Evolutionary conservation across 2,113 vertebrate species (phyloP).

Genomic region (Drymodes brunneopygia): DNA sequence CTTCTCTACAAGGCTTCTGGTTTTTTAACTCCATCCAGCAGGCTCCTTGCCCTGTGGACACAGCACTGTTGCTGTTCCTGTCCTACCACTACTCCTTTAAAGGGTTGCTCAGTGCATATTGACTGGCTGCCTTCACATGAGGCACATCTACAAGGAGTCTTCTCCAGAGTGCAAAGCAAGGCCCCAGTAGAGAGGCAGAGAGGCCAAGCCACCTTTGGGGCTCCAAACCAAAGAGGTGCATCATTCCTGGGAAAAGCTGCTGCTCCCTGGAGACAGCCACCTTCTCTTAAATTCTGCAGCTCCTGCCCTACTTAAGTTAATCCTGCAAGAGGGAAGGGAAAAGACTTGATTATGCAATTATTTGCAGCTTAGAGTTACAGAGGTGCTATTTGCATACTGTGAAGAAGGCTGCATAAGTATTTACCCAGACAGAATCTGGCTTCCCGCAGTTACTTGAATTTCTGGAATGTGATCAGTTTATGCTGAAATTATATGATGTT

Average conservation of each 20-base stretch:
- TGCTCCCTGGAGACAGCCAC: background rate
- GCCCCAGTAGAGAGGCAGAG: background rate
- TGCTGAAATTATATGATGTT: background rate
- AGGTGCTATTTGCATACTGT: background rate
- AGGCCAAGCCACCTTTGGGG: background rate
- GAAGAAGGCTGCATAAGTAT: background rate
- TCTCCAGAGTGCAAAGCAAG: background rate
- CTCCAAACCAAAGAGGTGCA: background rate
- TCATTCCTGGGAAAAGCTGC: background rate
- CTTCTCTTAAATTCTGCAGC: background rate
- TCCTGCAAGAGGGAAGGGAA: background rate
- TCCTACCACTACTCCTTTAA: background rate
- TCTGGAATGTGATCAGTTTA: background rate
- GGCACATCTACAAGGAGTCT: background rate
- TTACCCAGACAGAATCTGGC: background rate
- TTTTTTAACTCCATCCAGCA: background rate
- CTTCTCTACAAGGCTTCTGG: background rate
- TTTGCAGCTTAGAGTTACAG: background rate
- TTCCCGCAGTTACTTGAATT: background rate
- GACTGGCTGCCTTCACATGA: background rate
- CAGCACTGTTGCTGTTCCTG: background rate
- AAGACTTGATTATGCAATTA: background rate
- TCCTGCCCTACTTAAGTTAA: background rate
- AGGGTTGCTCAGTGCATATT: background rate
- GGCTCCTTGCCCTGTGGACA: background rate